Evolutionary conservation across 2,888 invertebrate genomes (phyloP).

Genomic region (Trachelus tabidus): DNA sequence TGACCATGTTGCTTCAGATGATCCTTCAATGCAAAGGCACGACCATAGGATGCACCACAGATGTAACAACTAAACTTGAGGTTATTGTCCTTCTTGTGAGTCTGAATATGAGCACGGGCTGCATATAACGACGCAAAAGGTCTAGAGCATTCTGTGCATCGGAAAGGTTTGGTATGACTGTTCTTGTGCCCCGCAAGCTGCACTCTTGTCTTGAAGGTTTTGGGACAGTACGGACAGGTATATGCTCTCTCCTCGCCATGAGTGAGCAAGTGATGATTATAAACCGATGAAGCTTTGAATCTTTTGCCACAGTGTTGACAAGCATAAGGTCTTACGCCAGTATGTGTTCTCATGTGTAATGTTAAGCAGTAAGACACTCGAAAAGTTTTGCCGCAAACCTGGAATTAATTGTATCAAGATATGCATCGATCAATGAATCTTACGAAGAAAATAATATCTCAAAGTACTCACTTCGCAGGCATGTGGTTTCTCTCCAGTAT

Average conservation of each 20-base stretch:
- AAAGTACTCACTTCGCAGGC: slow-evolving; percentile 70
- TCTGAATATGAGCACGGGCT: slow-evolving; percentile 80
- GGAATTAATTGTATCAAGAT: slow-evolving; percentile 4
- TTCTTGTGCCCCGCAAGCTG: slow-evolving; percentile 85
- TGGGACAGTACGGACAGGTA: slow-evolving; percentile 81
- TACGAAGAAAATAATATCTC: not conserved
- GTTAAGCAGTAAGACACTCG: slow-evolving; percentile 84
- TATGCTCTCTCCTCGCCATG: slow-evolving; percentile 82
- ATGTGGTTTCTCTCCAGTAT: slow-evolving; percentile 85
- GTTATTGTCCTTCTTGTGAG: slow-evolving; percentile 77
- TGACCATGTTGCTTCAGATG: slow-evolving; percentile 78
- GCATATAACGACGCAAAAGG: slow-evolving; percentile 84
- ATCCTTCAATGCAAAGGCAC: slow-evolving; percentile 79
- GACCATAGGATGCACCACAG: slow-evolving; percentile 82
- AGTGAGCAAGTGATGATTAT: slow-evolving; percentile 80
- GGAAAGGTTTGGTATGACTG: slow-evolving; percentile 83
- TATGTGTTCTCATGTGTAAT: slow-evolving; percentile 83
- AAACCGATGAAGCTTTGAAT: slow-evolving; percentile 84
- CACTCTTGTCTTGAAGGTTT: slow-evolving; percentile 83
- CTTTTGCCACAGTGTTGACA: slow-evolving; percentile 79
- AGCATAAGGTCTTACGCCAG: slow-evolving; percentile 80
- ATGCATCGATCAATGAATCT: slow-evolving; percentile 1
- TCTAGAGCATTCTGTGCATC: slow-evolving; percentile 78
- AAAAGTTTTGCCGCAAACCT: slow-evolving; percentile 83
- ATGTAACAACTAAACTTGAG: slow-evolving; percentile 76